Evolutionary conservation across 1,140 invertebrate genomes (phyloP).

Genomic region (Drosophila asahinai): DNA sequence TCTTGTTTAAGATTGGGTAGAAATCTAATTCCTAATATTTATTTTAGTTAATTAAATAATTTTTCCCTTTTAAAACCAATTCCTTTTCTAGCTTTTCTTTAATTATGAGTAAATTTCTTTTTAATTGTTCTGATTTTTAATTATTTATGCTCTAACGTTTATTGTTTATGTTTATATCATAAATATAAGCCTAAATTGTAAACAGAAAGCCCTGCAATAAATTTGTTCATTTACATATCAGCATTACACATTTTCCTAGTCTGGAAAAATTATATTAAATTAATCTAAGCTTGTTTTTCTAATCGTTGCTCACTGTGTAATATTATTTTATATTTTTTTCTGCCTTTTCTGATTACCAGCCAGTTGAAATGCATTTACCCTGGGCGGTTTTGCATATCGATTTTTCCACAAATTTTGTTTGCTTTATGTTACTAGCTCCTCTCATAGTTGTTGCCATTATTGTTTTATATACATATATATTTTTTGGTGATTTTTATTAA

Average conservation of each 20-base stretch:
- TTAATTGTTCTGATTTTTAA: too few species aligned
- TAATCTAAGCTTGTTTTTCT: neutral
- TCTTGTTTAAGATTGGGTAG: too few species aligned
- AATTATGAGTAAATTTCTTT: too few species aligned
- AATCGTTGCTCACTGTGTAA: slow-evolving; percentile 7
- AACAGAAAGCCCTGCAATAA: too few species aligned
- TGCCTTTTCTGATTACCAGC: slow-evolving; percentile 19
- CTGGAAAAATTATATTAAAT: neutral
- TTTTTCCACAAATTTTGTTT: slow-evolving; percentile 74
- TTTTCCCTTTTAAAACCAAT: too few species aligned
- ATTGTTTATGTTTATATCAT: too few species aligned
- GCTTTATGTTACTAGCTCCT: slow-evolving; percentile 47
- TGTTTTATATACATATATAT: slow-evolving; percentile 22
- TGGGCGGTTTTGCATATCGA: slow-evolving; percentile 64
- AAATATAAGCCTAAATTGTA: too few species aligned
- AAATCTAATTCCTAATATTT: too few species aligned
- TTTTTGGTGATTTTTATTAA: slow-evolving; percentile 65
- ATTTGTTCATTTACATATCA: neutral
- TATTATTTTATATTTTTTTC: slow-evolving; percentile 44
- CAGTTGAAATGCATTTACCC: slow-evolving; percentile 66
- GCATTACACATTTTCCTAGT: too few species aligned
- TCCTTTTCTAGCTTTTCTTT: too few species aligned
- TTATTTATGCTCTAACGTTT: too few species aligned
- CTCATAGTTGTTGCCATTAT: slow-evolving; percentile 27
- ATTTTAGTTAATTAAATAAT: too few species aligned